Evolutionary conservation across 2,888 invertebrate species (phyloP).

Genomic region (Eurytoma californica): DNA sequence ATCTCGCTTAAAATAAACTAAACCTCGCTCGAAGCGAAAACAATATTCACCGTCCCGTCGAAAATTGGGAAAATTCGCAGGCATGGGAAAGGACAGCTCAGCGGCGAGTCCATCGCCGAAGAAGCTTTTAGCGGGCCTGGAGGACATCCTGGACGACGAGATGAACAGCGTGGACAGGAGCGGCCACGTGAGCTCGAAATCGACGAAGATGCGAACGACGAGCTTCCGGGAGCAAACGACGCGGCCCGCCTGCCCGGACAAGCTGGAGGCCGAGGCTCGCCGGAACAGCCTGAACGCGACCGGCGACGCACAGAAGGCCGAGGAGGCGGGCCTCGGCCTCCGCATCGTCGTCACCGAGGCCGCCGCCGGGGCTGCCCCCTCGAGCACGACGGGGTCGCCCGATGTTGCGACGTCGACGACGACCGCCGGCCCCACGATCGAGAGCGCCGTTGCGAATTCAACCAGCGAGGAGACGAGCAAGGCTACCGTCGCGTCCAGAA

Average conservation of each 20-base stretch:
- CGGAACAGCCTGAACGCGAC: constrained; percentile 50
- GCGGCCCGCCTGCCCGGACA: constrained; percentile 71
- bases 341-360: constrained; percentile 54
- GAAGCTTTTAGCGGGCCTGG: constrained; percentile 49
- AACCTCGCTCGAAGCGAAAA: too few species aligned
- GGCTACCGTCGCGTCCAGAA: background rate
- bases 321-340: constrained; percentile 24
- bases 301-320: constrained; percentile 4
- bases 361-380: background rate
- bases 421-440: background rate
- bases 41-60: too few species aligned
- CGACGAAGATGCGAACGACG: constrained; percentile 56
- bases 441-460: background rate
- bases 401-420: background rate
- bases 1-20: too few species aligned
- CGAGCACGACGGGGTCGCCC: constrained; percentile 1
- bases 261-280: constrained; percentile 61
- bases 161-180: constrained; percentile 59
- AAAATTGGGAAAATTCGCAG: background rate
- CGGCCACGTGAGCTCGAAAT: constrained; percentile 41
- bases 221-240: constrained; percentile 57
- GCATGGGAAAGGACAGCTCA: constrained; percentile 39
- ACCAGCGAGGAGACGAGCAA: constrained; percentile 8
- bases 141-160: constrained; percentile 52
- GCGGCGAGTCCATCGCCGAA: constrained; percentile 32